Evolutionary conservation across 1,140 invertebrate genomes (phyloP).

Genomic region (Caenorhabditis briggsae): DNA sequence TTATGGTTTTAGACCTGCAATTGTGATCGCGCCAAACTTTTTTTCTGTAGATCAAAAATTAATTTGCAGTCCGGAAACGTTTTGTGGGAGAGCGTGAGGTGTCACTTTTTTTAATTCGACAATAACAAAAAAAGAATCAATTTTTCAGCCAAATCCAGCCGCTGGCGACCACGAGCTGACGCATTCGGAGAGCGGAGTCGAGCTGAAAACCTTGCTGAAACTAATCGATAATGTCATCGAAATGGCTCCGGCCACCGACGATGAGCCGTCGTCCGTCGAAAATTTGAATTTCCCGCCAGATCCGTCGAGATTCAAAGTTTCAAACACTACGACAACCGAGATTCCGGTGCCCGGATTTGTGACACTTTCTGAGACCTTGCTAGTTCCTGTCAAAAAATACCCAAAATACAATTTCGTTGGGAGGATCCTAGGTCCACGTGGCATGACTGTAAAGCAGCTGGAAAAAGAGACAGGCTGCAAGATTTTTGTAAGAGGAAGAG

Average conservation of each 20-base stretch:
- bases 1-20: too few species aligned
- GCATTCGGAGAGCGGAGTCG: not conserved
- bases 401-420: conserved; percentile 99
- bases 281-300: not conserved
- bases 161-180: not conserved
- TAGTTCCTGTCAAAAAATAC: conserved; percentile 78
- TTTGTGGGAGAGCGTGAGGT: too few species aligned
- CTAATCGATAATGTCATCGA: conserved; percentile 22
- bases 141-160: not conserved
- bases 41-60: too few species aligned
- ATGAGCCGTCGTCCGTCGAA: not conserved
- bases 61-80: too few species aligned
- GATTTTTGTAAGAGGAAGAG: conserved; percentile 99
- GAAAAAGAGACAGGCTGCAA: conserved; percentile 99
- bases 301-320: not conserved
- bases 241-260: not conserved
- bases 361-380: not conserved
- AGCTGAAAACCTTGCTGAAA: conserved; percentile 23
- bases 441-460: conserved; percentile 99
- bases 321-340: too few species aligned
- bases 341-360: not conserved
- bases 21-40: too few species aligned
- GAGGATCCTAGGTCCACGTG: conserved; percentile 96
- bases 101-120: not conserved
- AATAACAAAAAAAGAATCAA: not conserved